These are phyloP conservation scores for Montifringilla adamsi DNA, from an alignment of 2,113 vertebrate species.

Conservation along the genomic window DNA sequence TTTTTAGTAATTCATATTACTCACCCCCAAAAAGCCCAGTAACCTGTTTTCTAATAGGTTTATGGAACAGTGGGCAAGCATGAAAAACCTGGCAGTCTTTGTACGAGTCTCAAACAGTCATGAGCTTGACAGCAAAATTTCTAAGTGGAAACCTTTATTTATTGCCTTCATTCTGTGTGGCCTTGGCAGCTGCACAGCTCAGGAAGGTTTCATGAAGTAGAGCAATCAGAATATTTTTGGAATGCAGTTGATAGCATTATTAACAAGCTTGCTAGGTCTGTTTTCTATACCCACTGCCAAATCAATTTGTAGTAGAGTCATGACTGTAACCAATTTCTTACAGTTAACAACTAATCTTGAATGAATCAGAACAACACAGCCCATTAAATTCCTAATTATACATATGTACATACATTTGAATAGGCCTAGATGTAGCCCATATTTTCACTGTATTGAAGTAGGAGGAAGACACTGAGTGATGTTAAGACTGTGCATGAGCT, in stretches of 20 bases:
- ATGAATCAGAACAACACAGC: constrained; percentile 58
- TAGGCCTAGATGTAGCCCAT: constrained; percentile 3
- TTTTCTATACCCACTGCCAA: constrained; percentile 53
- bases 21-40: rapidly evolving
- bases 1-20: not conserved
- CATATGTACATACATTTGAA: constrained; percentile 58
- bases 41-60: not conserved
- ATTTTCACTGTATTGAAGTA: constrained; percentile 50
- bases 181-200: constrained; percentile 10
- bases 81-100: not conserved
- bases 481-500: not conserved
- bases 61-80: not conserved
- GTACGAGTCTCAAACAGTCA: not conserved
- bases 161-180: not conserved
- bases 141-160: not conserved
- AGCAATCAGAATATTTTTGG: not conserved
- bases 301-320: constrained; percentile 27
- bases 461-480: not conserved
- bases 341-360: constrained; percentile 66
- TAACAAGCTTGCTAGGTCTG: not conserved
- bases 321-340: constrained; percentile 60
- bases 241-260: constrained; percentile 24
- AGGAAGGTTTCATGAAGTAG: not conserved
- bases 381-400: constrained; percentile 65
- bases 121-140: not conserved